Evolutionary conservation across 2,113 vertebrate genomes (phyloP), one percentile per base, ranked within the genome.

Genomic region (Nematolebias whitei): DNA sequence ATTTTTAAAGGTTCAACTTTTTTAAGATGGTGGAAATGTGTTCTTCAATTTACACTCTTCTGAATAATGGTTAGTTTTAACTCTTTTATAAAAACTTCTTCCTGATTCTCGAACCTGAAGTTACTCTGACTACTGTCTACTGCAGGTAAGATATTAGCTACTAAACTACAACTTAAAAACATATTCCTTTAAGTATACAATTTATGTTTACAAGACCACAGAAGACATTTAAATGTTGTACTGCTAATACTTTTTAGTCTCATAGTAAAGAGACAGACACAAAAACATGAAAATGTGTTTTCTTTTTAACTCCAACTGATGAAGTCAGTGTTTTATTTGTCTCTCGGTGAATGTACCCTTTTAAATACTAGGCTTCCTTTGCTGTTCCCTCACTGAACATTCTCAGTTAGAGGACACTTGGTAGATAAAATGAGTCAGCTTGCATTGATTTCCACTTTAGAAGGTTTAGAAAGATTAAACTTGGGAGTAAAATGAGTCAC

Each of bases 151-250:
- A n/a, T n/a, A 7, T 7, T 29, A 7, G 26, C 26, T 29, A 29
- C 26, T 29, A 3, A 29, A 4, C 26, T 29, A 29, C 26, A 29
- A 29, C 26, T 29, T 29, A 3, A 29, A 29, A 29, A 29, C 3
- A 29, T 3, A 3, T 4, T 29, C 26, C 26, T 7, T 29, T 29
- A 35, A 35, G 10, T 35, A 8, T 35, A 1, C 5, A 5, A 35
- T 35, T 35, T 35, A 35, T 35, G 9, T 19, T 43, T 4, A 3
- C 1, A 47, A 23, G 6, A 10, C 68, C 68, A 76, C 59, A 58
- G 61, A 54, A 74, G 60, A 74, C 50, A 60, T 12, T 45, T 65
- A 9, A 59, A 51, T 56, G 38, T 44, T 60, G 43, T 26, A 8
- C 14, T 73, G 24, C 12, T 12, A 16, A 19, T 29, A 2, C 13